Evolutionary conservation across 2,797 vertebrate genomes (phyloP).

Genomic region (Lepidocolaptes lacrymiger): DNA sequence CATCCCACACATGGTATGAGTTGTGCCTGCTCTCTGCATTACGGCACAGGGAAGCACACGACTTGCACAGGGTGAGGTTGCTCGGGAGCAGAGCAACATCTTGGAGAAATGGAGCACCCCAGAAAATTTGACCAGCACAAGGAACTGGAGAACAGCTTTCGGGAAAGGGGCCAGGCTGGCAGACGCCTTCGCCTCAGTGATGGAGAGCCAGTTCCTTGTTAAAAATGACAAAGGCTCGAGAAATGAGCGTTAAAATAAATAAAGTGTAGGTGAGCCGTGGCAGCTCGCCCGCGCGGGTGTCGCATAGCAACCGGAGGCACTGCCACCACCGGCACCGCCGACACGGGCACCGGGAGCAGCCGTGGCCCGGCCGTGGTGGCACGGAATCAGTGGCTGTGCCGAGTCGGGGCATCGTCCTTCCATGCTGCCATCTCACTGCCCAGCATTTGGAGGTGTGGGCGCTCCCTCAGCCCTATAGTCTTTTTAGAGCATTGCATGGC

Average conservation of each 20-base stretch:
- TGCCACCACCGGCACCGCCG: background rate
- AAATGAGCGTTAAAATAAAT: slow-evolving; percentile 65
- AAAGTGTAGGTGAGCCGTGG: slow-evolving; percentile 67
- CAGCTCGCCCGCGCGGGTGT: slow-evolving; percentile 57
- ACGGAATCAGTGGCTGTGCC: background rate
- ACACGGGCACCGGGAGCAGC: background rate
- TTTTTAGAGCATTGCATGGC: fast-evolving
- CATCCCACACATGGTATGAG: fast-evolving
- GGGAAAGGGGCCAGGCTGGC: background rate
- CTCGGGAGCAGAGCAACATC: background rate
- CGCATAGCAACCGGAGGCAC: slow-evolving; percentile 62
- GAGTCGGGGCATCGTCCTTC: background rate
- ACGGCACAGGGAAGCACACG: fast-evolving
- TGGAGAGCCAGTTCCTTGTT: slow-evolving; percentile 37
- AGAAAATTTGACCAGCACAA: background rate
- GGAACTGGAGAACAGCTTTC: background rate
- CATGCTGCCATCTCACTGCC: background rate
- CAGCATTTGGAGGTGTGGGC: background rate
- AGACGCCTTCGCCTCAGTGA: slow-evolving; percentile 14
- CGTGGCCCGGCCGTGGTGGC: background rate
- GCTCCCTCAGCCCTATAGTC: fast-evolving
- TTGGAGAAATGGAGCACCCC: background rate
- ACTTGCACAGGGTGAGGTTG: background rate
- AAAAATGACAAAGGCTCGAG: slow-evolving; percentile 61
- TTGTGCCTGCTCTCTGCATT: background rate